A percentile compares a stretch with the other conserved stretches of the same genome.
Evolutionary conservation across 2,888 invertebrate genomes (phyloP).

Genomic region (Rhorus exstirpatorius): DNA sequence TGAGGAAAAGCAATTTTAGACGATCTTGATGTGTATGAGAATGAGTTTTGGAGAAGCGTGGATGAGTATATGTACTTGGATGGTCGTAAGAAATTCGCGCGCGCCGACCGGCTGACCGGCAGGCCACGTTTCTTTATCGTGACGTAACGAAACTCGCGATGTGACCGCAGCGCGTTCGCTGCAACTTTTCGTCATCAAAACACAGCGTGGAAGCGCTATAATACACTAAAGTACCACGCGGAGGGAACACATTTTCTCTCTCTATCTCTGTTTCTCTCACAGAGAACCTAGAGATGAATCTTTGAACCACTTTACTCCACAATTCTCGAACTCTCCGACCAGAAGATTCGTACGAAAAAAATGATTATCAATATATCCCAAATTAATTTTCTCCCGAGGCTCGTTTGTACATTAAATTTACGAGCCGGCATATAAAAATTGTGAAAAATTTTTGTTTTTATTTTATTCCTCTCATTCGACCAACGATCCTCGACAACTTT

Average conservation of each 20-base stretch:
- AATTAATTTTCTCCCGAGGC: not conserved
- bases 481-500: not conserved
- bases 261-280: constrained; percentile 19
- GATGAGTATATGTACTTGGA: not conserved
- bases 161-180: constrained; percentile 70
- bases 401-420: too few species aligned
- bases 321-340: constrained; percentile 6
- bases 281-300: not conserved
- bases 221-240: constrained; percentile 53
- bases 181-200: constrained; percentile 49
- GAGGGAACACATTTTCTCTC: constrained; percentile 41
- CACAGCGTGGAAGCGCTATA: constrained; percentile 52
- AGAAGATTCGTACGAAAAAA: constrained; percentile 9
- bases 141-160: constrained; percentile 67
- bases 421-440: not conserved
- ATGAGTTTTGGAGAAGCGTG: not conserved
- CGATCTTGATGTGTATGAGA: not conserved
- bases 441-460: not conserved
- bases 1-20: too few species aligned
- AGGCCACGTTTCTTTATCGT: constrained; percentile 72
- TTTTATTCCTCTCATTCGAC: not conserved
- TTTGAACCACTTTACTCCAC: not conserved
- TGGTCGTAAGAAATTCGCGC: constrained; percentile 41
- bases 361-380: too few species aligned
- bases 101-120: constrained; percentile 52